phyloP scores from a whole-genome alignment of 1,140 invertebrate species.

The Coelopa frigida region DNA sequence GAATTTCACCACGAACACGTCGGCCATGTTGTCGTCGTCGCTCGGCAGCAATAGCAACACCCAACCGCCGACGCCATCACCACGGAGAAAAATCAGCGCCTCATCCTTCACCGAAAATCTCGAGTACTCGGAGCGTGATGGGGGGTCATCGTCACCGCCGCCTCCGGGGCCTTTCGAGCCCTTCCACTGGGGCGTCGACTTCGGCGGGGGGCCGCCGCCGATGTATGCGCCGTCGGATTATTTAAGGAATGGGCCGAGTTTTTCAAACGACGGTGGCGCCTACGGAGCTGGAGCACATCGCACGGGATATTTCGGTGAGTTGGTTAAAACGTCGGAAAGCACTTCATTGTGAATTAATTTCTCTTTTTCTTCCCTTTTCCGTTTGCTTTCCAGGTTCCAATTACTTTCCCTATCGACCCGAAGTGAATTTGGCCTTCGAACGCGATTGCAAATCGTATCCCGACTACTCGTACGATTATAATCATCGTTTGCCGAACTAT shows the following conservation, averaged over 20 bases:
- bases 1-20: conserved; percentile 45
- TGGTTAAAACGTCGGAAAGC: too few relatives aligned
- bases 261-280: conserved; percentile 34
- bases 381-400: conserved; percentile 30
- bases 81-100: conserved; percentile 59
- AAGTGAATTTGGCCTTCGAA: conserved; percentile 36
- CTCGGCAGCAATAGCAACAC: conserved; percentile 23
- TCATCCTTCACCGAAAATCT: conserved; percentile 40
- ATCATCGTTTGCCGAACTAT: conserved; percentile 38
- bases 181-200: conserved; percentile 27
- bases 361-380: not conserved
- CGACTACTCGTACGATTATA: conserved; percentile 42
- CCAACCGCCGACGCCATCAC: conserved; percentile 61
- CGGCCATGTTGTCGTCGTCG: conserved; percentile 25
- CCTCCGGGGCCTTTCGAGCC: conserved; percentile 23
- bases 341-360: not conserved
- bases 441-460: conserved; percentile 43
- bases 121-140: conserved; percentile 15
- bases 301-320: conserved; percentile 39
- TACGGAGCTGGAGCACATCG: conserved; percentile 25
- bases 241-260: conserved; percentile 36
- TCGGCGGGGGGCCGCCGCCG: conserved; percentile 23
- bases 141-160: conserved; percentile 7
- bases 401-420: conserved; percentile 41
- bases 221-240: conserved; percentile 48